Base-by-base conservation (phyloP, 2,797 vertebrate genomes). In the Remorina albescens region DNA sequence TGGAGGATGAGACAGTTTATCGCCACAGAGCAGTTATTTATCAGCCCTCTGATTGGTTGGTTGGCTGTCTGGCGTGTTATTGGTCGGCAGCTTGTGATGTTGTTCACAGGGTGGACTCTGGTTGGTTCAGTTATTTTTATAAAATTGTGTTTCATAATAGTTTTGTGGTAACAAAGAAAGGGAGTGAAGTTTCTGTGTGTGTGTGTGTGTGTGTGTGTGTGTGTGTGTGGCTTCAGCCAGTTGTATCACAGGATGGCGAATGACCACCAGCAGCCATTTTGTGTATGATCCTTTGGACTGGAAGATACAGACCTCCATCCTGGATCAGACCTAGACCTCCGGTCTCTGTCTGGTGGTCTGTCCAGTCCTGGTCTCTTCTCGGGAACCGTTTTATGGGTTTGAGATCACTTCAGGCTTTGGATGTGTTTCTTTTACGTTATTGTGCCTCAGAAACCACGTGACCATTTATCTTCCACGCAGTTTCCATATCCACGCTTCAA, bases 401-500 rank as follows among this genome's bases (percentile, higher is more conserved):
- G 85, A 91, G 83, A 88, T 89, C 85, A 86, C 88, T 84, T 86
- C 81, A 66, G 81, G 76, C 85, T 86, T 87, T 76, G 51, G 61
- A 76, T 78, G 69, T 71, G 69, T 71, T 71, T 78, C 49, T 42
- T 82, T 74, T 78, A 32, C 68, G 68, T 88, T 83, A 60, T 51
- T 71, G 89, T 93, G 91, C 86, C 90, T 93, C 89, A 78, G 81
- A 86, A 82, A 86, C 68, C 56, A 73, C 46, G 51, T 63, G 67
- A 82, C 70, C 51, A 50, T 57, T 32, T 80, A 47, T 81, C 60
- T 71, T 74, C 59, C 75, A 60, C 72, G 53, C 69, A 71, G 54
- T 76, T 75, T 62, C 80, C 75, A 87, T 84, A 84, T 89, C 80
- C 63, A 13, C n/a, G 59, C 80, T 81, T 89, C 59, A 47, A 26